These are phyloP conservation scores for Jaculus jaculus DNA, from an alignment of 2,113 vertebrate genomes.

Conservation along the genomic window DNA sequence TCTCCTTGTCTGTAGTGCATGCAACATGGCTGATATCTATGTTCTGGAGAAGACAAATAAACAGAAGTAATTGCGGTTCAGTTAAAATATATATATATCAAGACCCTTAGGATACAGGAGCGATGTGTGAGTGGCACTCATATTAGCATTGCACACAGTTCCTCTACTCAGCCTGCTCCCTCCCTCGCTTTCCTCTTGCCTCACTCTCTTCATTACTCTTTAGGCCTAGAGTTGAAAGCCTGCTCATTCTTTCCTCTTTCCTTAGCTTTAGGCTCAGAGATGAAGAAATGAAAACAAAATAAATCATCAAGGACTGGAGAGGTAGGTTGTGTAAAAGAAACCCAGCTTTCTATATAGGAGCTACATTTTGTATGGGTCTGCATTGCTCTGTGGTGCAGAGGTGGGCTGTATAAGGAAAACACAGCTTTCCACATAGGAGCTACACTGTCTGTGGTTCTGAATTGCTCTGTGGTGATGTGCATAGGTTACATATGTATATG, in stretches of 20 bases:
- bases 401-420: no score
- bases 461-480: background rate
- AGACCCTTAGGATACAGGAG: background rate
- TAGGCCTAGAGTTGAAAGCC: slow-evolving; percentile 19
- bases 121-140: rapidly evolving
- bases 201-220: slow-evolving; percentile 55
- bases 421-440: no score
- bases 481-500: background rate
- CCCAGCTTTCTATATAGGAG: background rate
- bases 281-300: slow-evolving; percentile 67
- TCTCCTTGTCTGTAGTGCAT: background rate
- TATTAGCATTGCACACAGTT: background rate
- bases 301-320: background rate
- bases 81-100: background rate
- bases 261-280: slow-evolving; percentile 32
- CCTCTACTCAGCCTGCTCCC: background rate
- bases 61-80: background rate
- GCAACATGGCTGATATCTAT: background rate
- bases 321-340: background rate
- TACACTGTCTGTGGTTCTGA: no score
- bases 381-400: rapidly evolving
- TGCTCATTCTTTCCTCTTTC: slow-evolving; percentile 78
- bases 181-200: background rate
- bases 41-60: slow-evolving; percentile 26
- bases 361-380: background rate